Evolutionary conservation across 2,888 invertebrate species (phyloP).

Genomic region (Trachelus troglodyta): DNA sequence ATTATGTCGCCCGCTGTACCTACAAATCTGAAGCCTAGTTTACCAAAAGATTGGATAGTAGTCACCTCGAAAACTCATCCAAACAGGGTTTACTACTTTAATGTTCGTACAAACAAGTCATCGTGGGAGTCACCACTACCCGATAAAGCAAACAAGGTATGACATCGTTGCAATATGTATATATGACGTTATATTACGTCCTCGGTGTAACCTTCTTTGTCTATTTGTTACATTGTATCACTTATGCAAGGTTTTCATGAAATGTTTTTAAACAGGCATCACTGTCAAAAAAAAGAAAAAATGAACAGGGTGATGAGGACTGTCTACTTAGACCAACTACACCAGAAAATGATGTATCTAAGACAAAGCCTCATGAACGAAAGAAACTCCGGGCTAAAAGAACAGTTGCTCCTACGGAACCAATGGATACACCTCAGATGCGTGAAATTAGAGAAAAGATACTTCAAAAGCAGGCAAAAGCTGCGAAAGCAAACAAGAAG

Average conservation of each 20-base stretch:
- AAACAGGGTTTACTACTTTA: slow-evolving; percentile 55
- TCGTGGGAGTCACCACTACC: slow-evolving; percentile 47
- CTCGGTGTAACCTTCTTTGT: no score
- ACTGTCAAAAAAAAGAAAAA: slow-evolving; percentile 22
- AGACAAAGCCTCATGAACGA: slow-evolving; percentile 9
- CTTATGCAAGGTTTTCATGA: slow-evolving; percentile 12
- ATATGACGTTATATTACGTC: neutral
- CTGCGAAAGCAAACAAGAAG: neutral
- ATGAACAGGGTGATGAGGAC: slow-evolving; percentile 3
- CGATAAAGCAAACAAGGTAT: slow-evolving; percentile 10
- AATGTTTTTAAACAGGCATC: neutral
- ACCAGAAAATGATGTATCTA: neutral
- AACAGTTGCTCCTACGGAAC: neutral
- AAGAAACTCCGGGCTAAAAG: slow-evolving; percentile 35
- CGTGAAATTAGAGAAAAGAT: slow-evolving; percentile 37
- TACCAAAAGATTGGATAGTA: slow-evolving; percentile 50
- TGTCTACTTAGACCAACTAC: slow-evolving; percentile 10
- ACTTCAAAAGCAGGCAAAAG: slow-evolving; percentile 29
- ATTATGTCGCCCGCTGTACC: neutral
- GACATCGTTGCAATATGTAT: neutral
- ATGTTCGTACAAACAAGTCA: slow-evolving; percentile 45
- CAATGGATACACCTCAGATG: slow-evolving; percentile 50
- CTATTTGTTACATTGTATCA: slow-evolving; percentile 9
- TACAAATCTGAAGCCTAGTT: slow-evolving; percentile 33
- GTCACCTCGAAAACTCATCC: slow-evolving; percentile 49